Evolutionary conservation across 1,140 invertebrate genomes (phyloP), one percentile per base, ranked within the genome.

Genomic region (Drosophila simulans): DNA sequence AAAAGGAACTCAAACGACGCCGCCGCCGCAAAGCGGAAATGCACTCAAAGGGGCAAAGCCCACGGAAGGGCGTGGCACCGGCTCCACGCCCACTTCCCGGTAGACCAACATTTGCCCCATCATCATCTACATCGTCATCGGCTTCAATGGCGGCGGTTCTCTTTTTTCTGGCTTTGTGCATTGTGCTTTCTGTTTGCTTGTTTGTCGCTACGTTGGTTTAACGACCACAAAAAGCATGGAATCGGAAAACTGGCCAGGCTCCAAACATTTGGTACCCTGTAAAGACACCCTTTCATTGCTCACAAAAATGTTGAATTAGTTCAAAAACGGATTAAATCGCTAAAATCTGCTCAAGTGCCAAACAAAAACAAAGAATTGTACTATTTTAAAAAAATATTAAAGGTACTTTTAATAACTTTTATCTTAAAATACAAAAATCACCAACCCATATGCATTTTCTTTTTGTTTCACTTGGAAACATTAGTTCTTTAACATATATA

Each of bases 41-140:
- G 77, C 76, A 85, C 72, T 84, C 80, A 85, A 85, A 84, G 76
- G 76, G 57, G 68, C 68, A 42, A 57, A 42, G 46, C 57, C 48
- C 48, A 31, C 4, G 22, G 51, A 42, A 42, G 35, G 66, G 58
- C 49, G 54, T 48, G 45, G 45, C 37, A 39, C 12, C 4, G 3
- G 37, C 37, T 5, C 42, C 5, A 37, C 34, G 12, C 22, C 35
- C 43, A 40, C 27, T 35, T 48, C 51, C 58, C 25, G 48, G n/a
- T 34, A 15, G 5, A 27, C 22, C 42, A 27, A 5, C 53, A 17
- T 27, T 51, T 51, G n/a, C 22, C 31, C 10, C 11, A 20, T 37
- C 49, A 10, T 13, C 66, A 68, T 55, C 49, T 22, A 22, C 66
- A 37, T 56, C 48, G 34, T 70, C 64, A 70, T 70, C 64, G 64